These are phyloP conservation scores for Hydractinia echinata DNA, from an alignment of 30 jellyfish, hydroid and myxozoan species.

Conservation along the genomic window DNA sequence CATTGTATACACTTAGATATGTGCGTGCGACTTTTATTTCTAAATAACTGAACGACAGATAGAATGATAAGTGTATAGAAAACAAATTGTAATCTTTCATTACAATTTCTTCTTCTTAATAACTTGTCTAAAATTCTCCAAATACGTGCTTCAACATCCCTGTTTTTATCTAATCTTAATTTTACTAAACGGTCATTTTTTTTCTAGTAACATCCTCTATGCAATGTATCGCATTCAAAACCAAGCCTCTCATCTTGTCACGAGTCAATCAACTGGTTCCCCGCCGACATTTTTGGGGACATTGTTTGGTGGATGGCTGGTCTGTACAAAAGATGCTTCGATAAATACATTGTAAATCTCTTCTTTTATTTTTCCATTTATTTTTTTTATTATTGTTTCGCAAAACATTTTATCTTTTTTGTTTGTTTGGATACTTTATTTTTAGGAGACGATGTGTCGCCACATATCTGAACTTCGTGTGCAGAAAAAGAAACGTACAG, in stretches of 20 bases:
- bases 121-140: background rate
- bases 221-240: slow-evolving; percentile 87
- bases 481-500: slow-evolving; percentile 74
- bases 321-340: slow-evolving; percentile 81
- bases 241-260: slow-evolving; percentile 89
- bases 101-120: background rate
- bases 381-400: background rate
- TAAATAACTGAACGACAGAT: no score
- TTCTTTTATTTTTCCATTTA: background rate
- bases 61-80: no score
- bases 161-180: background rate
- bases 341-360: slow-evolving; percentile 62
- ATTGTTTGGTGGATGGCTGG: slow-evolving; percentile 90
- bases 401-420: background rate
- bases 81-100: background rate
- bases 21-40: no score
- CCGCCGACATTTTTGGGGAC: slow-evolving; percentile 96
- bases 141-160: background rate
- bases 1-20: no score
- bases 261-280: slow-evolving; percentile 89
- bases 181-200: background rate
- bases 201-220: slow-evolving; percentile 64
- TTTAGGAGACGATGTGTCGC: slow-evolving; percentile 57
- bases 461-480: slow-evolving; percentile 56
- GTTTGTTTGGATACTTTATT: background rate